Evolutionary conservation across 2,113 vertebrate species (phyloP), one percentile per base, ranked within the genome.

Genomic region (Holacanthus passer): DNA sequence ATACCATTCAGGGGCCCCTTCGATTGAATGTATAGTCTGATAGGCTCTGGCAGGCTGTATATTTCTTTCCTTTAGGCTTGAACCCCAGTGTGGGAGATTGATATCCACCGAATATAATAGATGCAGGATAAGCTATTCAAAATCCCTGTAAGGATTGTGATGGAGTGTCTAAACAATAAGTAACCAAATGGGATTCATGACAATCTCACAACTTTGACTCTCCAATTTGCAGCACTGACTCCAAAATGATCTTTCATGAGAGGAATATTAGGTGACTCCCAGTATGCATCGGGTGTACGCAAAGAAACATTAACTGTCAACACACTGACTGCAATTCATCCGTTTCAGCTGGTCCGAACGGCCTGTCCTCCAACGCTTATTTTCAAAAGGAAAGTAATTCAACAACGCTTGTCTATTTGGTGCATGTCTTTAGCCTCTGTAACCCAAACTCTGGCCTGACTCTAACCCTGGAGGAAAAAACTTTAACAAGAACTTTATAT

Each of bases 121-220:
- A 82, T 71, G 82, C 72, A 72, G 58, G 59, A 86, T 76, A 82
- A 76, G 74, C 70, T 70, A 78, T 87, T 92, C 53, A 82, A 72
- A 88, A 82, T 67, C 71, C 69, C 66, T 72, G 76, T 87, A 82
- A 83, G 82, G 87, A 85, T 60, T 82, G 72, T 87, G 73, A 90
- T 83, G 71, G 85, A 90, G 79, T 86, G 87, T 84, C 84, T 55
- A 83, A 93, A 90, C 89, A 93, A 93, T 85, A 73, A 77, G 81
- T 73, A 88, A 84, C 82, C 81, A 83, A 86, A 79, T 78, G 77
- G 87, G 90, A 92, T 89, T 90, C 65, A 85, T 73, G 62, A 81
- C 68, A 86, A 76, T 82, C 72, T 81, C 68, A 65, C 65, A 81
- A 75, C 67, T 56, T 73, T 48, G 65, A 83, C 35, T 62, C 47